Conservation (phyloP, 2,113 vertebrate genomes). For the Tonatia bakeri region DNA sequence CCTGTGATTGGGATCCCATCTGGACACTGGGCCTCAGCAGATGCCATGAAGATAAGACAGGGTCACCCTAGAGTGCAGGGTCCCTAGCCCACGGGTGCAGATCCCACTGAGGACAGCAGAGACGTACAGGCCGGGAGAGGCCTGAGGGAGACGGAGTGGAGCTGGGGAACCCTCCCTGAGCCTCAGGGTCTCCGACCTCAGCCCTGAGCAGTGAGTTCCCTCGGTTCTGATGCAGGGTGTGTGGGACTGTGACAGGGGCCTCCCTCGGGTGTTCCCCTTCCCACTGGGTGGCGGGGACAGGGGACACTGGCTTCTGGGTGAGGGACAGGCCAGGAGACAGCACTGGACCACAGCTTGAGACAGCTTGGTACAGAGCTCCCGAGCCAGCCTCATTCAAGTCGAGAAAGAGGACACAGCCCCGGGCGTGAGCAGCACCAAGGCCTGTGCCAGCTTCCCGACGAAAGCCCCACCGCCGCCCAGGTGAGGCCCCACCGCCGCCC, state of each 20-base stretch:
- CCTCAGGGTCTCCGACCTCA: background rate
- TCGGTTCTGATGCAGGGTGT: background rate
- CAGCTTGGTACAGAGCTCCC: no score
- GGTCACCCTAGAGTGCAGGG: background rate
- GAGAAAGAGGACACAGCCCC: no score
- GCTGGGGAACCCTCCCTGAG: background rate
- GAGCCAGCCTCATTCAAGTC: no score
- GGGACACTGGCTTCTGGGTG: no score
- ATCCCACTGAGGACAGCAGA: background rate
- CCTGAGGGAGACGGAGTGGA: background rate
- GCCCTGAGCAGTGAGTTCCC: background rate
- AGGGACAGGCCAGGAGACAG: background rate
- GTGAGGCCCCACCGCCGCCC: no score
- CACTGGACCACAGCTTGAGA: background rate
- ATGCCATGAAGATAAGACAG: no score
- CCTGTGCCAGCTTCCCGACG: no score
- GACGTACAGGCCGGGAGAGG: background rate
- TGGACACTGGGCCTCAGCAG: background rate
- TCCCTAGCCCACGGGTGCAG: background rate
- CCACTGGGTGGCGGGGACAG: no score
- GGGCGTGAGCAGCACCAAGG: no score
- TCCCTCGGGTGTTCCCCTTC: background rate
- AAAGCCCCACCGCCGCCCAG: no score
- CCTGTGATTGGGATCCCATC: background rate
- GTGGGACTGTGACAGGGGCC: background rate